A percentile compares a stretch with the other conserved stretches of the same genome.
phyloP scores from a whole-genome alignment of 1,140 invertebrate species.

The Zaprionus davidi region DNA sequence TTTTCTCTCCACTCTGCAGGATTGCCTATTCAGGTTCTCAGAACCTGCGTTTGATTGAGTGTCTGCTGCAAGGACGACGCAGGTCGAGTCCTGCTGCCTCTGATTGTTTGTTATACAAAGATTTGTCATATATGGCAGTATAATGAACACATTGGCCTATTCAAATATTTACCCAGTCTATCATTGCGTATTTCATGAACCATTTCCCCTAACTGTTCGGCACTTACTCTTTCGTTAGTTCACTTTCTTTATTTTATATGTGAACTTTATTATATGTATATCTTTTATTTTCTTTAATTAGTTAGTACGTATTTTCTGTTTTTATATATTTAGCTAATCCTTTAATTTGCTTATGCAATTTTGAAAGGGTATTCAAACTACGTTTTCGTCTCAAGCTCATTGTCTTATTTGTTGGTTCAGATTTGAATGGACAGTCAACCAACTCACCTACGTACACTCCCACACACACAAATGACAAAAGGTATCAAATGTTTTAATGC shows the following conservation, averaged over 20 bases:
- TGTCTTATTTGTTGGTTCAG: constrained; percentile 13
- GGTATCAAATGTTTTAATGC: constrained; percentile 42
- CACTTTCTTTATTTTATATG: not conserved
- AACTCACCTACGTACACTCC: constrained; percentile 21
- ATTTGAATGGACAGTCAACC: constrained; percentile 17
- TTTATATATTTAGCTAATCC: not conserved
- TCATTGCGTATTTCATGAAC: not conserved
- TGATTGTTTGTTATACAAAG: constrained; percentile 57
- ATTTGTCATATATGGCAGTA: constrained; percentile 35
- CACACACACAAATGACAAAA: constrained; percentile 33
- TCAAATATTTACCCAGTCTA: constrained; percentile 1
- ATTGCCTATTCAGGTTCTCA: constrained; percentile 24
- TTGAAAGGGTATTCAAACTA: not conserved
- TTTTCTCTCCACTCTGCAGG: constrained; percentile 37
- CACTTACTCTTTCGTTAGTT: not conserved
- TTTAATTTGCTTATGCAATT: not conserved
- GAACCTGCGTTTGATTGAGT: constrained; percentile 59
- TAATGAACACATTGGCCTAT: not conserved
- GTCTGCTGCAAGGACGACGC: not conserved
- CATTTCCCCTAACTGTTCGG: not conserved
- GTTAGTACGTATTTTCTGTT: no score
- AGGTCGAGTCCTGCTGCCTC: constrained; percentile 3
- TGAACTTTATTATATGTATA: not conserved
- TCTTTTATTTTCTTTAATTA: not conserved
- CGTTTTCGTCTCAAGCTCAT: not conserved